Base-by-base conservation (phyloP, 1,140 invertebrate genomes). In the Diorhabda sublineata region DNA sequence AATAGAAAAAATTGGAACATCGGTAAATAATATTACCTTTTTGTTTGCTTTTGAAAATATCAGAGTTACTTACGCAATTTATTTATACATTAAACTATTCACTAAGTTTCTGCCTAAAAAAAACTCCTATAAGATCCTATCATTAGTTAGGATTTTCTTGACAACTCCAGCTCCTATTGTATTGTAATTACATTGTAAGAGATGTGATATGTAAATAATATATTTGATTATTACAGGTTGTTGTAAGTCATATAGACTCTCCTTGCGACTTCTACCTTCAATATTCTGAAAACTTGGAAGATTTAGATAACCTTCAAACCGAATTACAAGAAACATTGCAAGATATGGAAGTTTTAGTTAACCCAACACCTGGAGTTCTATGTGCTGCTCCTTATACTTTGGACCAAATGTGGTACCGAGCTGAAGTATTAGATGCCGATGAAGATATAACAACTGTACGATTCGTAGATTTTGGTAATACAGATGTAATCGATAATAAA, bases 401-500 rank as follows among this genome's bases (percentile, higher is more conserved):
- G 2, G 91, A 94, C 76, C 85, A 89, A 52, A 78, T 81, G 2
- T 96, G 92, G 92, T 95, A 94, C 75, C 83, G 93, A 72, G 92
- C 92, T 2, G 85, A 89, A 73, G 88, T 94, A n/a, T 83, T 92
- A 2, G 90, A 92, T 72, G 84, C 86, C 0, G 88, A 89, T 69
- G 83, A 84, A 7, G 89, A 88, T 62, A 87, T 90, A 42, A 90
- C 87, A 8, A 90, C 90, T 2, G 88, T 95, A 0, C 84, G 88
- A 43, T 95, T 93, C 76, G 87, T 95, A 3, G 94, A 96, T 77
- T 94, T 89, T 77, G 94, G 94, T 5, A 92, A 92, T 70, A 90
- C 89, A 0, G 91, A 92, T 74, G 84, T 88, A 0, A 83, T 90
- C 0, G 83, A 88, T 52, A 89, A 87, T 64, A 64, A 71, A 26